Percentiles rank a stretch among this genome's conserved stretches.
These are phyloP conservation scores for Choloepus didactylus DNA, from an alignment of 2,797 vertebrate species.

Conservation along the genomic window DNA sequence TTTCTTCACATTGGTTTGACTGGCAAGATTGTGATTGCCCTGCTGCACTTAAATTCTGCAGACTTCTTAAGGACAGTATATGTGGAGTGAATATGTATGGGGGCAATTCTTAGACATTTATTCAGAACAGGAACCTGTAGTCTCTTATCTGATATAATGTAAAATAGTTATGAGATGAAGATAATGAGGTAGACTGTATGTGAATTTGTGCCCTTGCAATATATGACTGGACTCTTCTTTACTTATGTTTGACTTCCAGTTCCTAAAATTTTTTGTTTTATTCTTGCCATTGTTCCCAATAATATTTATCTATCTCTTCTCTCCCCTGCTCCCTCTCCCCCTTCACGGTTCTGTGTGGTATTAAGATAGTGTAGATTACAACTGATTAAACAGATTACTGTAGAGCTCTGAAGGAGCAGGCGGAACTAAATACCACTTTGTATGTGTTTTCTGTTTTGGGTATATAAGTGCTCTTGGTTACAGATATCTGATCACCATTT, in stretches of 20 bases:
- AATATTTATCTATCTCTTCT: neutral
- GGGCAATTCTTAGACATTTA: neutral
- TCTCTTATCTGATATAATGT: neutral
- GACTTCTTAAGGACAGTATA: neutral
- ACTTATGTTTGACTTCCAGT: neutral
- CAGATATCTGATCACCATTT: slow-evolving; percentile 60
- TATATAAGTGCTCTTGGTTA: neutral
- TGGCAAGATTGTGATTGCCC: neutral
- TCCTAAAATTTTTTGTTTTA: neutral
- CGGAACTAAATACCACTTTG: neutral
- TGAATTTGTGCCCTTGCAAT: neutral
- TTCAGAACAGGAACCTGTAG: neutral
- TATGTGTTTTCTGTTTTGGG: slow-evolving; percentile 1
- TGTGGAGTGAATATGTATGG: neutral
- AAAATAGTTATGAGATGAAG: slow-evolving; percentile 8
- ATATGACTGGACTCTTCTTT: neutral
- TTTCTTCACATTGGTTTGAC: neutral
- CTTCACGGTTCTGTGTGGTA: neutral
- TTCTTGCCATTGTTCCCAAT: neutral
- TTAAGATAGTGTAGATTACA: neutral
- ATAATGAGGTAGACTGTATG: neutral
- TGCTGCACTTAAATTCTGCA: neutral
- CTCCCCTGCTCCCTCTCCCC: neutral
- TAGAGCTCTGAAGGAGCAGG: slow-evolving; percentile 28
- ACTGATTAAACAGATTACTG: neutral